These are phyloP conservation scores for Gastracanthus pulcherrimus DNA, from an alignment of 2,888 invertebrate species.

Conservation along the genomic window DNA sequence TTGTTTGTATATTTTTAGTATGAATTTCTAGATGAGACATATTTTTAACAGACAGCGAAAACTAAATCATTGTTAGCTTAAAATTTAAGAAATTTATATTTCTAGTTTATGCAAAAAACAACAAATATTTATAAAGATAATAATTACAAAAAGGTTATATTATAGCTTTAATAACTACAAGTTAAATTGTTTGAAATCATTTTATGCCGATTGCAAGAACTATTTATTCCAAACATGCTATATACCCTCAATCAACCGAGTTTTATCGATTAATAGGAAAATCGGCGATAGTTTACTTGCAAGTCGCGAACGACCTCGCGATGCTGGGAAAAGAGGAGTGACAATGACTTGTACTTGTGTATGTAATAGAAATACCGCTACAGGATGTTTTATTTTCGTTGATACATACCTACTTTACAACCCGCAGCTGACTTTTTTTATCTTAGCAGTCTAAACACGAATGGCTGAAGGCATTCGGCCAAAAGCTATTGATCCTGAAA, in stretches of 20 bases:
- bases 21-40: no score
- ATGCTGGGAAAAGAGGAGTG: not conserved
- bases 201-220: not conserved
- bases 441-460: conserved; percentile 77
- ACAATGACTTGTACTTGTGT: conserved; percentile 46
- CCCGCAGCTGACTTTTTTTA: conserved; percentile 73
- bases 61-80: no score
- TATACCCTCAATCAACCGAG: not conserved
- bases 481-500: conserved; percentile 42
- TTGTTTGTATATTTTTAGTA: no score
- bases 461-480: conserved; percentile 40
- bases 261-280: conserved; percentile 18
- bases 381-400: conserved; percentile 47
- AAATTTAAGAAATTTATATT: no score
- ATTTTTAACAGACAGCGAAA: no score
- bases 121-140: no score
- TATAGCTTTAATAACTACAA: no score
- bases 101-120: no score
- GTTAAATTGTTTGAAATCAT: not conserved
- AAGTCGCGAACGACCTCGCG: conserved; percentile 5
- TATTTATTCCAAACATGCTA: not conserved
- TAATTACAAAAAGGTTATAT: no score
- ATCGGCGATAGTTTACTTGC: conserved; percentile 9
- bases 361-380: conserved; percentile 69
- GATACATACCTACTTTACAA: conserved; percentile 55